phyloP scores from a whole-genome alignment of 2,888 invertebrate species.

The Nomada lathburiana region DNA sequence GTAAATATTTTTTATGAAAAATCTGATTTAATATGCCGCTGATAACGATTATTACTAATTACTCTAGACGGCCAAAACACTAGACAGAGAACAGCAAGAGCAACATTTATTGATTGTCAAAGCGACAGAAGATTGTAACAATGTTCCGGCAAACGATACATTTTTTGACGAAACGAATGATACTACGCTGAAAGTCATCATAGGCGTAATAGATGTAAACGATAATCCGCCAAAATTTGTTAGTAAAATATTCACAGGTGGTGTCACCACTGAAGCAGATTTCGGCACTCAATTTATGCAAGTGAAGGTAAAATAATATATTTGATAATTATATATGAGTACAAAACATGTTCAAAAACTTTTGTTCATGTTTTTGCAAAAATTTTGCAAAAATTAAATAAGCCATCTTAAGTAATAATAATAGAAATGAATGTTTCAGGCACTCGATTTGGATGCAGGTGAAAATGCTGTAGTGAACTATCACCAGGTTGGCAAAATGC shows the following conservation, averaged over 20 bases:
- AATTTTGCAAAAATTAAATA: neutral
- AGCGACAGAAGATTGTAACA: slow-evolving; percentile 93
- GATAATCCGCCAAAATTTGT: slow-evolving; percentile 95
- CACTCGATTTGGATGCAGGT: slow-evolving; percentile 91
- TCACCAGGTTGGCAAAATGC: slow-evolving; percentile 91
- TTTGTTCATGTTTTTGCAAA: too few species aligned
- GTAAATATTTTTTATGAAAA: neutral
- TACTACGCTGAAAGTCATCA: slow-evolving; percentile 89
- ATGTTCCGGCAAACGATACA: slow-evolving; percentile 86
- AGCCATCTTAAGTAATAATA: too few species aligned
- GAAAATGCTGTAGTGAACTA: slow-evolving; percentile 91
- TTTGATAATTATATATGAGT: neutral
- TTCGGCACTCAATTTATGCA: slow-evolving; percentile 95
- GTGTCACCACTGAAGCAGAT: slow-evolving; percentile 96
- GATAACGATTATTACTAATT: neutral
- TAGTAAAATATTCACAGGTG: slow-evolving; percentile 94
- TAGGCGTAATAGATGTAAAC: slow-evolving; percentile 93
- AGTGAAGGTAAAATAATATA: slow-evolving; percentile 87
- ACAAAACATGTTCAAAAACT: too few species aligned
- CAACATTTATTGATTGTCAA: slow-evolving; percentile 90
- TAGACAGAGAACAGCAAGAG: slow-evolving; percentile 91
- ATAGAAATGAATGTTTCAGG: slow-evolving; percentile 85
- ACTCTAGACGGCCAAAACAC: slow-evolving; percentile 86
- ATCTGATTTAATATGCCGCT: neutral
- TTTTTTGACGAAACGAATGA: slow-evolving; percentile 87